Base-by-base conservation (phyloP, 2,888 invertebrate genomes). In the Sepioteuthis lessoniana region DNA sequence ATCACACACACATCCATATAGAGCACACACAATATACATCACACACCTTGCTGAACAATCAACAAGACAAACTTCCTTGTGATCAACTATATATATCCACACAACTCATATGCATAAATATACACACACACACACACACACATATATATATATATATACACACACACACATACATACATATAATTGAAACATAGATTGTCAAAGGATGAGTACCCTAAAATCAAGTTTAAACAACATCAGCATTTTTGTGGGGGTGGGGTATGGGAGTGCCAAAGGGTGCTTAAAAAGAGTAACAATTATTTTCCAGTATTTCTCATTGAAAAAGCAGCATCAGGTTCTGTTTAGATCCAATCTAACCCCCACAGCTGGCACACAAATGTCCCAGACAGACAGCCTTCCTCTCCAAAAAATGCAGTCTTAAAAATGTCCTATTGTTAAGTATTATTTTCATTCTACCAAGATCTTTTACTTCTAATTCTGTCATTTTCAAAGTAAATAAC, bases 201-300 rank as follows among this genome's bases (percentile, higher is more conserved):
- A 55, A 21, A 55, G 25, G 55, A 55, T 5, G 25, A 55, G 55
- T 55, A 55, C 25, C 55, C 76, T 16, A n/a, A 76, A 35, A 76
- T 76, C 16, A 76, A 76, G n/a, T 76, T 76, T 76, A 76, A 76
- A n/a, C 76, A 76, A 76, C 76, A 76, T 76, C 76, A 76, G 76
- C 76, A 35, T n/a, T 76, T 76, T 76, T 76, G n/a, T n/a, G 7
- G 10, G 16, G n/a, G n/a, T 1, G 76, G n/a, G n/a, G 4, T 13
- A 13, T 1, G n/a, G n/a, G n/a, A n/a, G 76, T 60, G n/a, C 16
- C 13, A 13, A 7, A 28, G 31, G n/a, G 76, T 4, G 4, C n/a
- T 10, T 76, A 4, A 76, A 76, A 76, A 76, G 55, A 55, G 16
- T 16, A n/a, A n/a, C 76, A 76, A 76, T 76, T 76, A 76, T 76